Evolutionary conservation across 1,140 invertebrate genomes (phyloP).

Genomic region (Nephila pilipes): DNA sequence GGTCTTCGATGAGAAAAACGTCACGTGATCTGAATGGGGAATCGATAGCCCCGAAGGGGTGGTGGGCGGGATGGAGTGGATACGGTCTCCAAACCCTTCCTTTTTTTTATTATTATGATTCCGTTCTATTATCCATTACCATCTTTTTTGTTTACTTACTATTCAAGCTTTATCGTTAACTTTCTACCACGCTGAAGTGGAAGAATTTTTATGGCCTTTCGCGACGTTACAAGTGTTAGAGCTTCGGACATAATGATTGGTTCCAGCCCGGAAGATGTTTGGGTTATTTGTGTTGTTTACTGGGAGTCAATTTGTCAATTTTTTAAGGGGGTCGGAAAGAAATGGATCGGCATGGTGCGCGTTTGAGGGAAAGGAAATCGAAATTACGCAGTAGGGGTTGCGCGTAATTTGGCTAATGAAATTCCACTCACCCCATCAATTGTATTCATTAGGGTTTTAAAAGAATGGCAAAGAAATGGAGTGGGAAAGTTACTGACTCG

Average conservation of each 20-base stretch:
- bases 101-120: neutral
- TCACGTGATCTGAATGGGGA: slow-evolving; percentile 62
- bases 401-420: neutral
- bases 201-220: neutral
- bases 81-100: neutral
- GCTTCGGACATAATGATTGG: neutral
- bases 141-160: neutral
- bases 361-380: too few species aligned
- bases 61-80: neutral
- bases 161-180: too few species aligned
- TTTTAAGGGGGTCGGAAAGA: neutral
- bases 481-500: neutral
- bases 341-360: neutral
- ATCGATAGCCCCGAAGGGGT: slow-evolving; percentile 52
- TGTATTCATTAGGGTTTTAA: neutral
- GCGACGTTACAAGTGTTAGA: neutral
- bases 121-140: slow-evolving; percentile 10
- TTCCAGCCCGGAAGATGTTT: neutral
- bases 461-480: neutral
- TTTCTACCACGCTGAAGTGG: neutral
- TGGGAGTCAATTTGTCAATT: neutral
- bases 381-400: slow-evolving; percentile 13
- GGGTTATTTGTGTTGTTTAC: neutral
- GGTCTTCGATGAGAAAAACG: neutral
- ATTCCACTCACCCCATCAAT: neutral